Conservation (phyloP, 2,888 invertebrate species). For the Pseudoips prasinana region DNA sequence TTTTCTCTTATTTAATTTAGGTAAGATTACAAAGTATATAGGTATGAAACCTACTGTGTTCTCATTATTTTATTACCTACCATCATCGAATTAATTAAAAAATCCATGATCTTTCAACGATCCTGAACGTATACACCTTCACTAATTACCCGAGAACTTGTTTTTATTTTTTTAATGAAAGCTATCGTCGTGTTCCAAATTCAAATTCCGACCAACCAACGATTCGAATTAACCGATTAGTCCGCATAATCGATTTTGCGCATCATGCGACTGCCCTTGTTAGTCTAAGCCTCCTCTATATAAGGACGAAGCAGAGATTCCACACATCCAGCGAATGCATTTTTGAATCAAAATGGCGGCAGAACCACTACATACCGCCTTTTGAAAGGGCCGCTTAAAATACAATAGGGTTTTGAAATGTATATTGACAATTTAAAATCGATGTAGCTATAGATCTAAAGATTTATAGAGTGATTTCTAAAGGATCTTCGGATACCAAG, state of each 20-base stretch:
- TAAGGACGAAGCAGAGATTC: conserved; percentile 47
- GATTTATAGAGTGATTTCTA: too few species aligned
- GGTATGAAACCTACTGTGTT: too few species aligned
- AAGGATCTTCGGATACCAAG: conserved; percentile 2
- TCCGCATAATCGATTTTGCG: conserved; percentile 38
- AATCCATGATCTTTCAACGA: too few species aligned
- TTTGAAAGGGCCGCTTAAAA: conserved; percentile 40
- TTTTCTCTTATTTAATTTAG: too few species aligned
- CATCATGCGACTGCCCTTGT: conserved; percentile 28
- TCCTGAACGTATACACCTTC: too few species aligned
- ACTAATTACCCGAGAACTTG: too few species aligned
- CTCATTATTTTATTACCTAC: too few species aligned
- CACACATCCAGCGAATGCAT: conserved; percentile 29
- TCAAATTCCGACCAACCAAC: conserved; percentile 17
- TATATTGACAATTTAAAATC: conserved; percentile 9
- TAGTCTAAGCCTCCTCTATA: conserved; percentile 41
- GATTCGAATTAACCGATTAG: conserved; percentile 33
- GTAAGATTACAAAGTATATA: too few species aligned
- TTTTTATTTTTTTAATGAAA: too few species aligned
- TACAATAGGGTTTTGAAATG: conserved; percentile 42
- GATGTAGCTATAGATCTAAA: conserved; percentile 9
- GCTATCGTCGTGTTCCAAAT: conserved; percentile 13
- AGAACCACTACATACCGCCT: conserved; percentile 23
- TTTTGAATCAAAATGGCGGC: conserved; percentile 28
- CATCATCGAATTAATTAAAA: too few species aligned